Evolutionary conservation across 2,797 vertebrate genomes (phyloP), one percentile per base, ranked within the genome.

Genomic region (Poecilia wingei): DNA sequence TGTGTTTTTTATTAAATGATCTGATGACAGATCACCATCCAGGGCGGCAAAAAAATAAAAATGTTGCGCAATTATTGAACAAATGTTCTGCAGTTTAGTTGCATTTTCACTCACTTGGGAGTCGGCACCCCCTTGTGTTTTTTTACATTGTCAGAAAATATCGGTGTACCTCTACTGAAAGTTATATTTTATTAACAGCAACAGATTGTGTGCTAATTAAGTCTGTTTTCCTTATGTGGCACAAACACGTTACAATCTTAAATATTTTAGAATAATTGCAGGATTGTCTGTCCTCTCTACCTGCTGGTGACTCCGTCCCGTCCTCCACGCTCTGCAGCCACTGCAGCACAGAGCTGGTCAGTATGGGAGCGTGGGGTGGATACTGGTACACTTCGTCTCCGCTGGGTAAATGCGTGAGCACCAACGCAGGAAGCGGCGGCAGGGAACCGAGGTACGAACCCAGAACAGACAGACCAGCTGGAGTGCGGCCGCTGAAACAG

Each of bases 321-420:
- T 89, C 94, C 87, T 97, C 92, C 0, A 98, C 84, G 77, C 87
- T 95, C 89, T 95, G 91, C 81, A 98, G 91, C 98, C 98, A 99
- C 74, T 88, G 87, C 28, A 96, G 91, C 81, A 99, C 69, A 66
- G 93, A 95, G 0, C 55, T n/a, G 72, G 96, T 93, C 31, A 84
- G 90, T 22, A 99, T 66, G 39, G 95, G 46, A 36, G 90, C 88
- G 47, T 93, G 94, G 61, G 96, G 77, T 5, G 97, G 96, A 86
- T 96, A 98, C 76, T 92, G 94, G 87, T 97, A 98, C n/a, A 99
- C 94, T 61, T 97, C 94, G 41, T 91, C 95, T 20, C 89, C 88
- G 0, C 91, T 85, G 3, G 93, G 94, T 84, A 97, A 88, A 86
- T 94, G 94, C 41, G 97, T 96, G 88, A 98, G 94, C 74, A 97